Evolutionary conservation across 1,140 invertebrate genomes (phyloP).

Genomic region (Dolichoris vasculosae): DNA sequence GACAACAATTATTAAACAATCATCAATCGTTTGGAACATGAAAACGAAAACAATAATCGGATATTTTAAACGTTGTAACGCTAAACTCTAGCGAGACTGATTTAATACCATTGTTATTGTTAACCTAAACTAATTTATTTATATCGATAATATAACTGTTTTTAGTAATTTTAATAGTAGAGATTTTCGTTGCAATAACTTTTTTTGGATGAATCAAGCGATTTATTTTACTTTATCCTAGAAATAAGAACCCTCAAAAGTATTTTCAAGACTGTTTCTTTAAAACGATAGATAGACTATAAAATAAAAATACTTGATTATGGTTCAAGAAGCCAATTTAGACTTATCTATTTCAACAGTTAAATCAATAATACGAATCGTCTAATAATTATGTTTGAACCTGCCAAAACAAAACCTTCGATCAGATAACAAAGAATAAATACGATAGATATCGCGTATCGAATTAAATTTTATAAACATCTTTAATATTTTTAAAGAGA

Average conservation of each 20-base stretch:
- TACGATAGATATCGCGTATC: neutral
- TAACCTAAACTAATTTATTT: neutral
- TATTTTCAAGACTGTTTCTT: neutral
- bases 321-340: neutral
- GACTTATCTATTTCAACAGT: neutral
- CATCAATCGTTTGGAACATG: neutral
- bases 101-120: conserved; percentile 12
- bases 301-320: neutral
- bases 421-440: neutral
- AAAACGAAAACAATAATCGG: conserved; percentile 1
- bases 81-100: neutral
- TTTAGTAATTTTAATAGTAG: neutral
- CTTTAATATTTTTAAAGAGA: neutral
- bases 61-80: neutral
- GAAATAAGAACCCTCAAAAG: neutral
- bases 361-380: neutral
- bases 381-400: neutral
- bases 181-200: neutral
- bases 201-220: neutral
- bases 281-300: neutral
- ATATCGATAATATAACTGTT: neutral
- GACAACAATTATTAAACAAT: neutral
- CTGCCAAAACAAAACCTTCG: neutral
- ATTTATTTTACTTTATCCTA: neutral
- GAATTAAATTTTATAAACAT: neutral